Evolutionary conservation across 1,140 invertebrate species (phyloP).

Genomic region (Holcopasites calliopsidis): DNA sequence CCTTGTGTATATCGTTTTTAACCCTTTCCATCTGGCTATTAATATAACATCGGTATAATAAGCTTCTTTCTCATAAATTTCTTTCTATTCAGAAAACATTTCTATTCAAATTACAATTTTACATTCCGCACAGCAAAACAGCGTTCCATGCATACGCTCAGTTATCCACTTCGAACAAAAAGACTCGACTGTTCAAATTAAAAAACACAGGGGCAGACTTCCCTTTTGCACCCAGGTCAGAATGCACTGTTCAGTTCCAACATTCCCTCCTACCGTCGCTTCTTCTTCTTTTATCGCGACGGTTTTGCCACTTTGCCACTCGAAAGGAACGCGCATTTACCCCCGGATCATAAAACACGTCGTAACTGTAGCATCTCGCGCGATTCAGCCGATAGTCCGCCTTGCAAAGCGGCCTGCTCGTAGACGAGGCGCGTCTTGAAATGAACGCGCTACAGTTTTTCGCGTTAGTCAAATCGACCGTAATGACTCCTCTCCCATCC

Average conservation of each 20-base stretch:
- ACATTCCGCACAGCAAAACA: constrained; percentile 53
- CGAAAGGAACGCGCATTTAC: constrained; percentile 64
- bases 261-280: constrained; percentile 42
- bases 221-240: constrained; percentile 7
- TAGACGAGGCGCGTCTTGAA: not conserved
- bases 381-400: constrained; percentile 9
- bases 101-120: constrained; percentile 55
- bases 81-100: too few species aligned
- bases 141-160: constrained; percentile 46
- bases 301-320: constrained; percentile 67
- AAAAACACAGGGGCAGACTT: too few species aligned
- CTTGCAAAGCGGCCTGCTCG: not conserved
- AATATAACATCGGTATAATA: too few species aligned
- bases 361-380: constrained; percentile 61
- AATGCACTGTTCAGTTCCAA: constrained; percentile 27
- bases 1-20: too few species aligned
- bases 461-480: constrained; percentile 4
- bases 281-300: constrained; percentile 69
- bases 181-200: too few species aligned
- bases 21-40: not conserved
- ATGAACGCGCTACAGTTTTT: constrained; percentile 27
- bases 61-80: too few species aligned
- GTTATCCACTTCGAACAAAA: constrained; percentile 33
- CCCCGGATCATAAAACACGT: constrained; percentile 65
- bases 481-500: not conserved